These are phyloP conservation scores for Chaunax sp. DNA, from an alignment of 2,797 vertebrate genomes.

Conservation along the genomic window DNA sequence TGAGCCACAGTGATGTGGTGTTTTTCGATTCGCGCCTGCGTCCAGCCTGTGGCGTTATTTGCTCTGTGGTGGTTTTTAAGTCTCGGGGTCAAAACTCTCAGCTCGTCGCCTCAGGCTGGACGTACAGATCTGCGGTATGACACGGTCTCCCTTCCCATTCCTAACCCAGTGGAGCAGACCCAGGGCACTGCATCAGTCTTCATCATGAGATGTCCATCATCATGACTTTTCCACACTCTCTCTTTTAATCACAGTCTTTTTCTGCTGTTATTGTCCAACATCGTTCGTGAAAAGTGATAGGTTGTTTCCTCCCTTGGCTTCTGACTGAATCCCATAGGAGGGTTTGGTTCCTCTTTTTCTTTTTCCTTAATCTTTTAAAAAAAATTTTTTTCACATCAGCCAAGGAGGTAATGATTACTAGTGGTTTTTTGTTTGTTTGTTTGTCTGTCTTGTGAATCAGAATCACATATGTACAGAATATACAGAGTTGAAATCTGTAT, in stretches of 20 bases:
- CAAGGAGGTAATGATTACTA: too few species aligned
- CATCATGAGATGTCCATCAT: slow-evolving; percentile 36
- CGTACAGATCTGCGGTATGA: slow-evolving; percentile 41
- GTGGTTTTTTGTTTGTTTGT: too few species aligned
- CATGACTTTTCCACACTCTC: background rate
- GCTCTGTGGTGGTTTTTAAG: slow-evolving; percentile 41
- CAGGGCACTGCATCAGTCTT: slow-evolving; percentile 13
- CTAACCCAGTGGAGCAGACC: slow-evolving; percentile 20
- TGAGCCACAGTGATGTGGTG: slow-evolving; percentile 23
- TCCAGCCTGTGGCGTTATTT: slow-evolving; percentile 43
- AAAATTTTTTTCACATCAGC: too few species aligned
- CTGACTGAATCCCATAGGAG: background rate
- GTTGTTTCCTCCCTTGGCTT: background rate
- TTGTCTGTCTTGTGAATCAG: too few species aligned
- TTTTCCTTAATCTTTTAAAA: too few species aligned
- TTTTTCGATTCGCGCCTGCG: slow-evolving; percentile 34
- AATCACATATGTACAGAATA: too few species aligned
- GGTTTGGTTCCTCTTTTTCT: too few species aligned
- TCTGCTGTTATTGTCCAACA: slow-evolving; percentile 9
- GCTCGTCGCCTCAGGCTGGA: slow-evolving; percentile 45
- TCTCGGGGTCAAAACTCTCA: slow-evolving; percentile 50
- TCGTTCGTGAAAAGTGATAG: slow-evolving; percentile 4
- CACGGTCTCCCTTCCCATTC: slow-evolving; percentile 24
- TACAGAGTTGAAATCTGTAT: too few species aligned
- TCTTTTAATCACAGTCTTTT: slow-evolving; percentile 6